Conservation (phyloP, 2,888 invertebrate species). For the Empis stercorea region DNA sequence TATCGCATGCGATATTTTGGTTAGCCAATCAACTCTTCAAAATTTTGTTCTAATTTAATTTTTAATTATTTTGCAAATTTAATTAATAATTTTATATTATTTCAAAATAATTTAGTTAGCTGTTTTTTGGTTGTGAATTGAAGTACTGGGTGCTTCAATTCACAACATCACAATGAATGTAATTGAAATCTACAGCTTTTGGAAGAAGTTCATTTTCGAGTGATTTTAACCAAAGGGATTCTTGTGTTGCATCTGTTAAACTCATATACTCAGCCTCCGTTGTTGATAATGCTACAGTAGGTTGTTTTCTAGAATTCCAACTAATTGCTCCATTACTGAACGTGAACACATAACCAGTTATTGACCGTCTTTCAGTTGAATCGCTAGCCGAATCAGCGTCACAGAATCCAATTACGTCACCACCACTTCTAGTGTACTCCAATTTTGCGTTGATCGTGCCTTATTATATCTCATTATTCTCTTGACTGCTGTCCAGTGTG, state of each 20-base stretch:
- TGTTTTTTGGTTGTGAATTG: too few relatives aligned
- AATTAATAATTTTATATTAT: too few relatives aligned
- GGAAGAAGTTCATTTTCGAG: slow-evolving; percentile 1
- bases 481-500: slow-evolving; percentile 15
- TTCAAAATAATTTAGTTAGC: too few relatives aligned
- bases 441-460: slow-evolving; percentile 5
- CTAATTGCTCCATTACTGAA: slow-evolving; percentile 7
- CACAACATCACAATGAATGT: neutral
- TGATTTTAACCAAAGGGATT: neutral
- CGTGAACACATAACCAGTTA: slow-evolving; percentile 11
- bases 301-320: neutral
- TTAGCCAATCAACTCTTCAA: too few relatives aligned
- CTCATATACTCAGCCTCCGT: slow-evolving; percentile 14
- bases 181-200: neutral
- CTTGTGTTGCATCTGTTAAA: neutral
- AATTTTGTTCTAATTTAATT: too few relatives aligned
- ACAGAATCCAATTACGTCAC: slow-evolving; percentile 8
- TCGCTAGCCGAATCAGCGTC: slow-evolving; percentile 13
- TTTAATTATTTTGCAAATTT: too few relatives aligned
- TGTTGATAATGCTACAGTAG: slow-evolving; percentile 10
- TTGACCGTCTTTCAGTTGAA: slow-evolving; percentile 4
- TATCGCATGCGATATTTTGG: too few relatives aligned
- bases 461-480: slow-evolving; percentile 10
- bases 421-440: neutral
- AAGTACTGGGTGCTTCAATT: too few relatives aligned